These are phyloP conservation scores for Lochmaea crataegi DNA, from an alignment of 2,888 invertebrate species.

Conservation along the genomic window DNA sequence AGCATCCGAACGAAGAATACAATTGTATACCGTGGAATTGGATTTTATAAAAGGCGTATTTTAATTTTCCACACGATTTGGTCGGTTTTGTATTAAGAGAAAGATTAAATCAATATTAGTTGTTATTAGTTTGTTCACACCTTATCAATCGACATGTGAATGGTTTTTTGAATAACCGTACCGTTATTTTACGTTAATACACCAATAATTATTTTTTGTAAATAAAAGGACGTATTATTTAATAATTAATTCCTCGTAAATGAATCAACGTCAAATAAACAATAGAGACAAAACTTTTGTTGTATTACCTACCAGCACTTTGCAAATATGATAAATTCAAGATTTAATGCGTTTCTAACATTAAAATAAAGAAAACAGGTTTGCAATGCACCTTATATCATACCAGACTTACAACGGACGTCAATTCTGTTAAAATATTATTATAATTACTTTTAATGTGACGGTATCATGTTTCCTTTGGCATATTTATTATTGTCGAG, in stretches of 20 bases:
- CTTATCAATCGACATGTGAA: slow-evolving; percentile 27
- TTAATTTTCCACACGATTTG: slow-evolving; percentile 48
- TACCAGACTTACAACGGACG: slow-evolving; percentile 55
- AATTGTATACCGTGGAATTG: slow-evolving; percentile 45
- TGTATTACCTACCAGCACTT: slow-evolving; percentile 24
- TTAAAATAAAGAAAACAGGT: slow-evolving; percentile 46
- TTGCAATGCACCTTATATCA: slow-evolving; percentile 53
- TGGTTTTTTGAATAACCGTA: not conserved
- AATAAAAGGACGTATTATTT: no score
- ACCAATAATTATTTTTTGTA: no score
- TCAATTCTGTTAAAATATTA: slow-evolving; percentile 61
- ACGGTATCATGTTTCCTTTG: slow-evolving; percentile 61
- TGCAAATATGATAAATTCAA: slow-evolving; percentile 41
- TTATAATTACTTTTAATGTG: slow-evolving; percentile 64
- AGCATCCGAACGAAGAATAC: slow-evolving; percentile 36
- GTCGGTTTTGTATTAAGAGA: slow-evolving; percentile 39
- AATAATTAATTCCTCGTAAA: not conserved
- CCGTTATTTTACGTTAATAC: not conserved
- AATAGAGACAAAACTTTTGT: not conserved
- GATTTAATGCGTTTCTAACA: slow-evolving; percentile 41
- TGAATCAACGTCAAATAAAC: not conserved
- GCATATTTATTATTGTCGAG: slow-evolving; percentile 60
- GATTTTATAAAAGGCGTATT: slow-evolving; percentile 47
- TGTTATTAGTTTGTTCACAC: slow-evolving; percentile 43
- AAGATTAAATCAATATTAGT: slow-evolving; percentile 46